Evolutionary conservation across 2,888 invertebrate species (phyloP), one percentile per base, ranked within the genome.

Genomic region (Hedya salicella): DNA sequence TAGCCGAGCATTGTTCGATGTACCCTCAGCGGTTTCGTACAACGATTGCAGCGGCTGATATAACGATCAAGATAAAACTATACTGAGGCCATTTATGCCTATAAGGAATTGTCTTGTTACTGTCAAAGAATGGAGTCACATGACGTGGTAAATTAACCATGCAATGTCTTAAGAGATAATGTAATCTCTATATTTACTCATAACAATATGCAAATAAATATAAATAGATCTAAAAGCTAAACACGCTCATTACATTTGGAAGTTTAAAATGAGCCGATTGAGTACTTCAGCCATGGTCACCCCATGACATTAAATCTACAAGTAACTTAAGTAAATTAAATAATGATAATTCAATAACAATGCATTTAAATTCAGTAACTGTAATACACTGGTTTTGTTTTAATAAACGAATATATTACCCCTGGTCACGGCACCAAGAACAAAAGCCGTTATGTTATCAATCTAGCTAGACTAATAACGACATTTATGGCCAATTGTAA

Each of bases 21-120:
- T 39, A 40, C 48, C 30, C 54, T 21, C 63, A 30, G 63, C 49
- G 49, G 49, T 57, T 64, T 56, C 42, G 42, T 56, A 57, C 30
- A 30, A 49, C 50, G 40, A 61, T 61, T 61, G 60, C 60, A n/a
- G 40, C 25, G 5, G 60, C 40, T 50, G 56, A 49, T 56, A 56
- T 19, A 63, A 62, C 30, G 32, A 63, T 56, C 14, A 57, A 57
- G 63, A 64, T 64, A 57, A 64, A 46, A 50, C 19, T 39, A 25
- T 5, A 42, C 14, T 42, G 63, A 64, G 49, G 49, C 56, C 56
- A 56, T 25, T 17, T 57, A 42, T 50, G 32, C 56, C 48, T 49
- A 50, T 64, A 64, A 57, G 56, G 63, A 49, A 64, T 64, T 57
- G 39, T 64, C 42, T 64, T 42, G 40, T 49, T 42, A 54, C 42